phyloP scores from a whole-genome alignment of 2,113 vertebrate genomes.

The Pelusios castaneus region DNA sequence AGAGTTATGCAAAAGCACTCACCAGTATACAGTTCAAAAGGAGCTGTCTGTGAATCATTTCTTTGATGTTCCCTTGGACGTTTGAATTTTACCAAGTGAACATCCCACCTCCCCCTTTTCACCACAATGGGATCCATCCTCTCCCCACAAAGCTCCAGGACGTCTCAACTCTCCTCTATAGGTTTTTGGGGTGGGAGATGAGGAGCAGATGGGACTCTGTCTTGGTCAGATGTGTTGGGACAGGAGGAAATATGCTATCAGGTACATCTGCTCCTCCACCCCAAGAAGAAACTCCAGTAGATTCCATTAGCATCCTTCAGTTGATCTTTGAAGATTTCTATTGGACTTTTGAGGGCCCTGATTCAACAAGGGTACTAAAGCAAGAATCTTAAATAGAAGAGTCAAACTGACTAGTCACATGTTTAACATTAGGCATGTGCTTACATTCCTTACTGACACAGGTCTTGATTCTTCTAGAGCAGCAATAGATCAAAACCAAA shows the following conservation, averaged over 20 bases:
- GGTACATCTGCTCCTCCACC: not conserved
- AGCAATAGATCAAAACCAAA: not conserved
- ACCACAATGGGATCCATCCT: accelerated
- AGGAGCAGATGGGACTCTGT: not conserved
- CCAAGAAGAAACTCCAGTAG: not conserved
- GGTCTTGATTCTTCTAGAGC: too few relatives aligned
- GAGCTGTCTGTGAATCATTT: not conserved
- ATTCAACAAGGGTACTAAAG: not conserved
- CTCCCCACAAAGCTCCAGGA: not conserved
- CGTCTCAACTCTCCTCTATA: not conserved
- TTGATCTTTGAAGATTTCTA: not conserved
- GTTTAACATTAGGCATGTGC: not conserved
- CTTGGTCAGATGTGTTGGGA: not conserved
- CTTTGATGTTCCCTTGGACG: not conserved
- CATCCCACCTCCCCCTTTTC: not conserved
- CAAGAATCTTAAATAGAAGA: not conserved
- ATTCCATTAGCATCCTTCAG: not conserved
- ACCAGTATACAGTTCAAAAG: not conserved
- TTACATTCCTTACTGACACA: too few relatives aligned
- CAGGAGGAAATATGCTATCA: not conserved
- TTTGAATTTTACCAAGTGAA: not conserved
- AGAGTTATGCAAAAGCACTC: not conserved
- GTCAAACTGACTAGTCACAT: not conserved
- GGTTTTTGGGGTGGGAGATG: not conserved
- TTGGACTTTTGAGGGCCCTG: not conserved